Evolutionary conservation across 2,888 invertebrate genomes (phyloP).

Genomic region (Pemphredon lugubris): DNA sequence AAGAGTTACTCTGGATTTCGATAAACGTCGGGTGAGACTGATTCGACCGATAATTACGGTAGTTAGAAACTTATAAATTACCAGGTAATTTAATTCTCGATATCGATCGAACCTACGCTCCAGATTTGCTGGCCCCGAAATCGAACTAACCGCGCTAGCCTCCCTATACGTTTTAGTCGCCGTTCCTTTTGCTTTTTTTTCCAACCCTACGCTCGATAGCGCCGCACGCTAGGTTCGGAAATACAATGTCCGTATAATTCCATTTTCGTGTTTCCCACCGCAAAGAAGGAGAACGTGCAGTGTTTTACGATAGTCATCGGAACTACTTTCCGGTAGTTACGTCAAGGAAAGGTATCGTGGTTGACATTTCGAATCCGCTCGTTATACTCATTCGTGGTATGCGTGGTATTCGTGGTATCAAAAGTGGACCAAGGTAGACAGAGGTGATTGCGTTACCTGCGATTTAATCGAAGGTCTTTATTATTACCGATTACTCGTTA

Average conservation of each 20-base stretch:
- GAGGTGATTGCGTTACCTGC: too few species aligned
- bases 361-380: too few species aligned
- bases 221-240: too few species aligned
- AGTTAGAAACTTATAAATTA: conserved; percentile 57
- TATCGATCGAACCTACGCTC: conserved; percentile 33
- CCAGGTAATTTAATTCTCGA: conserved; percentile 51
- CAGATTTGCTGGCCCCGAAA: conserved; percentile 30
- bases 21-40: conserved; percentile 52
- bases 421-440: too few species aligned
- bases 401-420: too few species aligned
- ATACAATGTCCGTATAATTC: conserved; percentile 4
- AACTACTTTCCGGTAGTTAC: too few species aligned
- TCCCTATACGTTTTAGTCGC: conserved; percentile 6
- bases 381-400: too few species aligned
- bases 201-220: not conserved
- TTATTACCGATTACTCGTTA: too few species aligned
- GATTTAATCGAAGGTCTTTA: too few species aligned
- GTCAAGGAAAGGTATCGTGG: too few species aligned
- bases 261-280: conserved; percentile 13
- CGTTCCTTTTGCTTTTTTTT: conserved; percentile 7
- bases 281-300: not conserved
- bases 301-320: not conserved
- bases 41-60: conserved; percentile 54
- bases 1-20: conserved; percentile 50
- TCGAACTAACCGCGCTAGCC: conserved; percentile 11